Percentiles rank a stretch among this genome's conserved stretches.
phyloP scores from a whole-genome alignment of 2,888 invertebrate genomes.

The Pseudeuparius sepicola region DNA sequence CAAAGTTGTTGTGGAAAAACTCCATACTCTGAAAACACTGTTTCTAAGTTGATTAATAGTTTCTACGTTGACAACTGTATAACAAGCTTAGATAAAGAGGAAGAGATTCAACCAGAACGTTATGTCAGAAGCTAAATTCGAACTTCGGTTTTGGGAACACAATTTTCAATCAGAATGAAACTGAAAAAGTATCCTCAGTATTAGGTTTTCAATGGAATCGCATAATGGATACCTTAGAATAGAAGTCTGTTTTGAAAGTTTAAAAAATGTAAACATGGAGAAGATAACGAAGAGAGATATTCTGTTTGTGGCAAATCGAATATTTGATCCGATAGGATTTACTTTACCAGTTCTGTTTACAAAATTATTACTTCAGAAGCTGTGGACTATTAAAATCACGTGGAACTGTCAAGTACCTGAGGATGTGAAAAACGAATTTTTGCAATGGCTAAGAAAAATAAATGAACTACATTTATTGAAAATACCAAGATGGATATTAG shows the following conservation, averaged over 20 bases:
- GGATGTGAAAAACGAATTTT: not conserved
- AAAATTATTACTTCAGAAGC: not conserved
- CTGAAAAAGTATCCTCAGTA: not conserved
- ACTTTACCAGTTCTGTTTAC: not conserved
- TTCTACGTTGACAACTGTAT: slow-evolving; percentile 23
- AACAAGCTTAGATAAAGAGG: slow-evolving; percentile 14
- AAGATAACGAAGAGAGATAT: not conserved
- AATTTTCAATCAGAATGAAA: slow-evolving; percentile 2
- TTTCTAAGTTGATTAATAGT: slow-evolving; percentile 11
- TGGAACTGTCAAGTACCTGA: not conserved
- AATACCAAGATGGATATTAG: slow-evolving; percentile 1
- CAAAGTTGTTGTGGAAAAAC: slow-evolving; percentile 4
- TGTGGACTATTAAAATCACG: not conserved
- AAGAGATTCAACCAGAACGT: slow-evolving; percentile 12
- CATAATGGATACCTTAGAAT: not conserved
- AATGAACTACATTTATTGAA: not conserved
- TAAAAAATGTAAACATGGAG: not conserved
- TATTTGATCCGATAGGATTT: not conserved
- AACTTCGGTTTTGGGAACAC: slow-evolving; percentile 21
- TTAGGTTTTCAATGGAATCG: not conserved
- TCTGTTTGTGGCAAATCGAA: not conserved
- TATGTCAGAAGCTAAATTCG: slow-evolving; percentile 17
- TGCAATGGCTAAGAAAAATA: not conserved
- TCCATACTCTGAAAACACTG: slow-evolving; percentile 11
- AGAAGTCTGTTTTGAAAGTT: not conserved